Evolutionary conservation across 2,113 vertebrate species (phyloP), one percentile per base, ranked within the genome.

Genomic region (Poicephalus gulielmi): DNA sequence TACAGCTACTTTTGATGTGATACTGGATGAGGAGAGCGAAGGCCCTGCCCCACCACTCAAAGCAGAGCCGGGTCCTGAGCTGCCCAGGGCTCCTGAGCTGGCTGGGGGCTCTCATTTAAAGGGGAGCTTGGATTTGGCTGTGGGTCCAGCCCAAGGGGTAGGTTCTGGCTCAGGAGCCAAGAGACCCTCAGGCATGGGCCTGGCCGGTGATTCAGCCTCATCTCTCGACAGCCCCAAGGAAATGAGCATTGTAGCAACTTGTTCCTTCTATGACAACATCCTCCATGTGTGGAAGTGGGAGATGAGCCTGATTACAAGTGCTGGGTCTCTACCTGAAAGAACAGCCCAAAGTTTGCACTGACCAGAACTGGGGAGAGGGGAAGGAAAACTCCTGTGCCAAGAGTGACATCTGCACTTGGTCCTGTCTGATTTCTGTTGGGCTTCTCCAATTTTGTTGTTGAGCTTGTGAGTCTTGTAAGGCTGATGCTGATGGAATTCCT

Each of bases 201-300:
- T 53, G 31, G 84, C 83, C 0, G 0, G 63, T 6, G 78, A 78
- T 20, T 33, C 88, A 4, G 31, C 68, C 41, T 75, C 33, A 16
- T 35, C 88, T 8, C 41, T 44, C 20, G 92, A 93, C 43, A 85
- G 60, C 10, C 63, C 62, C 10, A 81, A 39, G 11, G 85, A 96
- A 24, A 70, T 3, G 41, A 98, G 90, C 93, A 96, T 99, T 49
- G 91, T 99, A 37, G 99, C 99, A 2, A 99, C 98, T 33, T 99
- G 99, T 91, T 99, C 99, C 2, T 99, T 99, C 95, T 99, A 99
- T 17, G 99, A 99, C 95, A 99, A 99, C 20, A 98, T 98, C 87
- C 98, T 99, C 28, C 99, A 99, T 1, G 96, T 99, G 67, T 99
- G 99, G 99, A 98, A 98, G 93, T 99, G 99, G 99, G 98, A 99